A percentile compares a stretch with the other conserved stretches of the same genome.
Conservation (phyloP, 2,113 vertebrate genomes). For the Callipepla squamata region DNA sequence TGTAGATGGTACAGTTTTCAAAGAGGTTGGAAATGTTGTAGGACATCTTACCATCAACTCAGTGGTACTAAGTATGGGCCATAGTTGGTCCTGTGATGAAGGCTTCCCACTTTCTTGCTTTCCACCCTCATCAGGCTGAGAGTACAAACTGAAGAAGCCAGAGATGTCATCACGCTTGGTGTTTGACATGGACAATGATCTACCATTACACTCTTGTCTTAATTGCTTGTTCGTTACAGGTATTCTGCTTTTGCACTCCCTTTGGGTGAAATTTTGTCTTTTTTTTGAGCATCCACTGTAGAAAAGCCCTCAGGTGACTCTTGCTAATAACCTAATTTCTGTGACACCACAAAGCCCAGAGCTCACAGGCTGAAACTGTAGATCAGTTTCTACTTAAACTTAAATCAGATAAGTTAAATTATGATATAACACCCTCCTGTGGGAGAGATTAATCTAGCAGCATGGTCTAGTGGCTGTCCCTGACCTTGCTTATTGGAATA, state of each 20-base stretch:
- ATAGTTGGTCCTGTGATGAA: neutral
- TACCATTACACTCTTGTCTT: neutral
- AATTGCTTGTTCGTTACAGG: neutral
- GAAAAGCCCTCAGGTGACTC: neutral
- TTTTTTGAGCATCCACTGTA: neutral
- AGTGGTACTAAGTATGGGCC: neutral
- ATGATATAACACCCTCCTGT: slow-evolving; percentile 14
- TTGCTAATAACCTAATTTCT: neutral
- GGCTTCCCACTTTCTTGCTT: neutral
- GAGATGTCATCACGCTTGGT: neutral
- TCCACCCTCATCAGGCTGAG: neutral
- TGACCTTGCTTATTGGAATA: slow-evolving; percentile 21
- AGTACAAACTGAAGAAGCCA: neutral
- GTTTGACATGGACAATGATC: neutral
- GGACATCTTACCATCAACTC: neutral
- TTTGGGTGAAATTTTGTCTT: neutral
- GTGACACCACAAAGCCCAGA: neutral
- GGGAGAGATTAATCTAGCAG: slow-evolving; percentile 10
- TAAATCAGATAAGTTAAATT: slow-evolving; percentile 21
- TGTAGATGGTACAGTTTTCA: neutral
- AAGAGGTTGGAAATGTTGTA: neutral
- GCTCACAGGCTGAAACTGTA: neutral
- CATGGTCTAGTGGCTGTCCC: neutral
- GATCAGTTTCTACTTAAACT: slow-evolving; percentile 35
- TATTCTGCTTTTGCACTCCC: neutral